Evolutionary conservation across 2,888 invertebrate genomes (phyloP), one percentile per base, ranked within the genome.

Genomic region (Monopis laevigella): DNA sequence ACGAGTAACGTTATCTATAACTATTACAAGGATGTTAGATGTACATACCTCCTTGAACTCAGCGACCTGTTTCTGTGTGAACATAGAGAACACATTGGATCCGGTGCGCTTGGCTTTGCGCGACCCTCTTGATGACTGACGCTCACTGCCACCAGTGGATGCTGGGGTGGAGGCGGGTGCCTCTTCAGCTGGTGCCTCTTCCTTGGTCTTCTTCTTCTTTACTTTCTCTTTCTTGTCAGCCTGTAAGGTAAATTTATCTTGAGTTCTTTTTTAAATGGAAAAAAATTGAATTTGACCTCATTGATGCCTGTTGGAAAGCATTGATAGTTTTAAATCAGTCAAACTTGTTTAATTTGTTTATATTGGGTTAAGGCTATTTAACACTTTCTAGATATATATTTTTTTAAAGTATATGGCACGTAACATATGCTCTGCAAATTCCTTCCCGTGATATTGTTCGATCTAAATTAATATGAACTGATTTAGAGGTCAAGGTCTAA

Each of bases 11-110:
- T n/a, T n/a, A n/a, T n/a, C n/a, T n/a, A n/a, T n/a, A n/a, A n/a
- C n/a, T n/a, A n/a, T n/a, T n/a, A n/a, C n/a, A n/a, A n/a, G n/a
- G n/a, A n/a, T n/a, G n/a, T n/a, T n/a, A n/a, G n/a, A n/a, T n/a
- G 10, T 6, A 3, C 67, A 82, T 60, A 92, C 92, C 86, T 94
- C 94, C 83, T 96, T 96, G 88, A 96, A 96, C 82, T 96, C 96
- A 61, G 94, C 93, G 64, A 96, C 93, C 85, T 96, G 95, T 82
- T 90, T 90, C 84, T 95, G 95, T 60, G 94, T 89, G 89, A 96
- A 96, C 91, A 95, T 94, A 67, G 95, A 94, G 88, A 96, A 96
- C 73, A 96, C 95, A 83, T 93, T 95, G 84, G 94, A 94, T 59
- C 95, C 95, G 68, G 92, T 87, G 71, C 93, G 88, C 82, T 94